Percentiles rank a stretch among this genome's conserved stretches.
Conservation (phyloP, 2,113 vertebrate genomes). For the Lampris incognitus region DNA sequence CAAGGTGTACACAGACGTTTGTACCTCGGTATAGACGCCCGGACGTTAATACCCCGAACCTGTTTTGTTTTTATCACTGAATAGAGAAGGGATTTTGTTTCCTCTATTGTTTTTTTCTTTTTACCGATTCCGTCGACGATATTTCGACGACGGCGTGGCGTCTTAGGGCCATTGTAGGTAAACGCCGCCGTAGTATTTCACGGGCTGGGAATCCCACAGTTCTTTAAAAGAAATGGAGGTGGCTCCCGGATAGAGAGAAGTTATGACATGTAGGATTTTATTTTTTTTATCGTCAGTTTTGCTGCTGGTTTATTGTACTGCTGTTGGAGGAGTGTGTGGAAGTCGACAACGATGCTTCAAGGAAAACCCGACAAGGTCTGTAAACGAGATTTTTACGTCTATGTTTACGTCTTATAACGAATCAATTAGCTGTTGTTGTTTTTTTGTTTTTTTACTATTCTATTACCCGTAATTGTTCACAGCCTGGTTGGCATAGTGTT, state of each 20-base stretch:
- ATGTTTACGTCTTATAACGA: too few species aligned
- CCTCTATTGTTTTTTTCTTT: too few species aligned
- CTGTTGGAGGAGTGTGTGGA: not conserved
- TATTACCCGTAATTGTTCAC: too few species aligned
- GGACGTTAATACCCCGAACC: too few species aligned
- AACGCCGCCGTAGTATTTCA: not conserved
- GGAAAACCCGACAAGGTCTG: constrained; percentile 62
- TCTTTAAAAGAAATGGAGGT: constrained; percentile 41
- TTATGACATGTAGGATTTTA: constrained; percentile 20
- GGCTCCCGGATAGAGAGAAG: constrained; percentile 46
- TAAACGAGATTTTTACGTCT: not conserved
- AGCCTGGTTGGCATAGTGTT: not conserved
- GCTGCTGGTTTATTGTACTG: constrained; percentile 4
- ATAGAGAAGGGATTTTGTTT: too few species aligned
- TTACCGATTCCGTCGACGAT: too few species aligned
- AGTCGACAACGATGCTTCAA: constrained; percentile 18
- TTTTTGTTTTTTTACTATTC: not conserved
- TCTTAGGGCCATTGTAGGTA: too few species aligned
- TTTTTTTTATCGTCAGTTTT: constrained; percentile 12
- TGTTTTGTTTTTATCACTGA: too few species aligned
- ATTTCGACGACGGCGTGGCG: too few species aligned
- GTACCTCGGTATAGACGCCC: too few species aligned
- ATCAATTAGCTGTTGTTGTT: not conserved
- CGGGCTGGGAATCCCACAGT: not conserved
- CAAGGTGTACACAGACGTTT: too few species aligned